Evolutionary conservation across 2,888 invertebrate genomes (phyloP), one percentile per base, ranked within the genome.

Genomic region (Heliconius charithonia): DNA sequence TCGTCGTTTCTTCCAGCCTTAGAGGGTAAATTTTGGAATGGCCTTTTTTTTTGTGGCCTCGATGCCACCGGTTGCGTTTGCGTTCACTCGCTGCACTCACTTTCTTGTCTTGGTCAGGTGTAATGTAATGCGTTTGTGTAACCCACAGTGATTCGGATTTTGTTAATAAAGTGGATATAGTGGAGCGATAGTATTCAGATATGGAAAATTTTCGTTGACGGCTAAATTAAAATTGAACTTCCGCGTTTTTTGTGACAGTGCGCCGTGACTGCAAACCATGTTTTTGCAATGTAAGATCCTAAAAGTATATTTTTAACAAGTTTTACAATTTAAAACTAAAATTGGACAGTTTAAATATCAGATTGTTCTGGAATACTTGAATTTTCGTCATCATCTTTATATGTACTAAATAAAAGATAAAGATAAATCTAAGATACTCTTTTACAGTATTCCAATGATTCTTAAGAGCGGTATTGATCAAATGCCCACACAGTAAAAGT

Each of bases 41-140:
- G 93, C 93, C 93, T 94, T 85, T 85, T 85, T 32, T 85, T 83
- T 81, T 80, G 86, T 88, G 93, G 91, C 94, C 93, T 92, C 92
- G 91, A 84, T 84, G 87, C 88, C 91, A 88, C 89, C 91, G 89
- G 89, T 92, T 91, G 92, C 93, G 91, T 91, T 94, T 91, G 92
- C 93, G 91, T 91, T 93, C 93, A 92, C 92, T 89, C 85, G 89
- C 89, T 92, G 93, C 94, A 93, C 88, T 93, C 91, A 93, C 94
- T 94, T 94, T 94, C 92, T 89, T 92, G 92, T 90, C 91, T 92
- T 89, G 90, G 91, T 92, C 93, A 93, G 92, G 93, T 94, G 93
- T 83, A 91, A 88, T 91, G 87, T 89, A 88, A 89, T 89, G 87
- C 85, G 88, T 91, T 91, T 90, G 89, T 90, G 90, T 90, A 89